Evolutionary conservation across 2,797 vertebrate genomes (phyloP).

Genomic region (Podargus strigoides): DNA sequence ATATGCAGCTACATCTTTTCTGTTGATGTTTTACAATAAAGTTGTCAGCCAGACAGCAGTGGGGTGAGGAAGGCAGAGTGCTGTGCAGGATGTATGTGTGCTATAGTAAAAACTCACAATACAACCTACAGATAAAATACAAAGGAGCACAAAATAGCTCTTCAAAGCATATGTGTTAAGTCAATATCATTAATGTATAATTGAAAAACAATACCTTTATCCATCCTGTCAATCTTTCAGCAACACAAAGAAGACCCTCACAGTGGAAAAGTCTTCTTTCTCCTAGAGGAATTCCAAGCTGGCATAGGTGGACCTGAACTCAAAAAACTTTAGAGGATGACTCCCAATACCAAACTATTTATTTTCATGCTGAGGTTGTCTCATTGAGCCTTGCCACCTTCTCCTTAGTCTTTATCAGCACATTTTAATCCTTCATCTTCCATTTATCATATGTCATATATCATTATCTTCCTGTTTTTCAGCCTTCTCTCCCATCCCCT

Average conservation of each 20-base stretch:
- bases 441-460: no score
- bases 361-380: background rate
- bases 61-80: background rate
- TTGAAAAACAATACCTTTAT: background rate
- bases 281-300: background rate
- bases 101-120: background rate
- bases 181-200: background rate
- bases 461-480: background rate
- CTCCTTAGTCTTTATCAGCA: background rate
- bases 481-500: background rate
- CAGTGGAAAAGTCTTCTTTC: background rate
- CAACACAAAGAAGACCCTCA: background rate
- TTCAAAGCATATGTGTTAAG: background rate
- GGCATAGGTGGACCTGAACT: background rate
- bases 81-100: background rate
- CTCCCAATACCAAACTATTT: background rate
- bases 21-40: conserved; percentile 16
- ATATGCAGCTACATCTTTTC: background rate
- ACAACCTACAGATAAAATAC: background rate
- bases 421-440: background rate
- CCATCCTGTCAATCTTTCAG: background rate
- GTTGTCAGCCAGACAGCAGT: conserved; percentile 11
- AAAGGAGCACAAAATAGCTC: background rate
- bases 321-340: background rate
- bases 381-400: background rate